A percentile compares a stretch with the other conserved stretches of the same genome.
Conservation (phyloP, 2,888 invertebrate genomes). For the Rhyacophila evoluta region DNA sequence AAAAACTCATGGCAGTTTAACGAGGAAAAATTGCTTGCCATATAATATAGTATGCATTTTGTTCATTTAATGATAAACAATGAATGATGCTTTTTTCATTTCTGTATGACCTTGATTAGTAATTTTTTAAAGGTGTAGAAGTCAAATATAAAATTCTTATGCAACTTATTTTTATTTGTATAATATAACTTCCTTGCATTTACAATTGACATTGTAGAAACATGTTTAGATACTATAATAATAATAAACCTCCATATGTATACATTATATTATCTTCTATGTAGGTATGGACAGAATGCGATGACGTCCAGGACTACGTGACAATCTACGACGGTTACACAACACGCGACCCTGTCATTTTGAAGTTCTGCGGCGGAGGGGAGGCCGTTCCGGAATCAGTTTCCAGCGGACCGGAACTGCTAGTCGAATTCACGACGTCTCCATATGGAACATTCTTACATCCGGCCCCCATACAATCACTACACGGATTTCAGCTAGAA, state of each 20-base stretch:
- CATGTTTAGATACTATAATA: too few relatives aligned
- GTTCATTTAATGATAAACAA: too few relatives aligned
- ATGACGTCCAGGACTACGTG: slow-evolving; percentile 89
- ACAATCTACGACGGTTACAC: slow-evolving; percentile 91
- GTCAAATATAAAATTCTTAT: too few relatives aligned
- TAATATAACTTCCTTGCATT: too few relatives aligned
- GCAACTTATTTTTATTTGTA: too few relatives aligned
- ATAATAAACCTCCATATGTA: background rate
- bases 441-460: slow-evolving; percentile 90
- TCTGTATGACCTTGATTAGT: too few relatives aligned
- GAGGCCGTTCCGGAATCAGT: slow-evolving; percentile 87
- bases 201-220: too few relatives aligned
- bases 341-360: slow-evolving; percentile 86
- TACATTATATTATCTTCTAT: background rate
- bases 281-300: slow-evolving; percentile 84
- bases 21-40: too few relatives aligned
- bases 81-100: too few relatives aligned
- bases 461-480: slow-evolving; percentile 80
- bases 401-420: slow-evolving; percentile 87
- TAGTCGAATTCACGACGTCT: slow-evolving; percentile 91
- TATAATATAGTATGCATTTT: too few relatives aligned
- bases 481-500: slow-evolving; percentile 92
- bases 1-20: too few relatives aligned
- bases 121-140: too few relatives aligned
- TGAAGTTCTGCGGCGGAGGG: slow-evolving; percentile 92